phyloP scores from a whole-genome alignment of 2,888 invertebrate genomes.

The Eristalinus sepulchralis region DNA sequence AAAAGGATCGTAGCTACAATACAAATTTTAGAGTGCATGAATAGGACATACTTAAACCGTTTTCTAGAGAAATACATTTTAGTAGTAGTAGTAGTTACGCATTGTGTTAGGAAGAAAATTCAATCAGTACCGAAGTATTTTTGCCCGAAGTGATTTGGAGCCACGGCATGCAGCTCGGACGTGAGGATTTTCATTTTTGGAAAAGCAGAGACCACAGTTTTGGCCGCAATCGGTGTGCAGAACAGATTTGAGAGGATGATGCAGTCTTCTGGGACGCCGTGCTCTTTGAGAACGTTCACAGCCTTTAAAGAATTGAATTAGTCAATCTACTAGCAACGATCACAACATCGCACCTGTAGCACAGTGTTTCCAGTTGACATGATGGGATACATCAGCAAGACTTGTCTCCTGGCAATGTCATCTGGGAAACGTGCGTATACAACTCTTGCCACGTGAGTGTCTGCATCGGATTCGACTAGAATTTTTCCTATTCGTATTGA shows the following conservation, averaged over 20 bases:
- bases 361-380: constrained; percentile 99
- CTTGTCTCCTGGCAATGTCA: constrained; percentile 93
- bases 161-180: constrained; percentile 96
- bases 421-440: constrained; percentile 99
- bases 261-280: constrained; percentile 95
- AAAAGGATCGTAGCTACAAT: neutral
- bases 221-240: constrained; percentile 95
- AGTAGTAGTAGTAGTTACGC: constrained; percentile 19
- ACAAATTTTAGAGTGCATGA: constrained; percentile 17
- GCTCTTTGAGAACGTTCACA: constrained; percentile 95
- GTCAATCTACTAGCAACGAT: neutral
- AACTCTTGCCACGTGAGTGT: constrained; percentile 97
- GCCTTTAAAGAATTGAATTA: constrained; percentile 84
- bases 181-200: constrained; percentile 97
- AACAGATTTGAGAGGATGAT: constrained; percentile 99
- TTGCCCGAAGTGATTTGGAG: constrained; percentile 98
- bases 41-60: constrained; percentile 9
- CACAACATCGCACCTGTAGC: constrained; percentile 82
- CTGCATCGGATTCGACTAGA: constrained; percentile 96
- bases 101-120: constrained; percentile 55
- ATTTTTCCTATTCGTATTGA: constrained; percentile 99
- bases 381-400: constrained; percentile 98
- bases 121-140: constrained; percentile 99
- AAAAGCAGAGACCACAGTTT: constrained; percentile 91
- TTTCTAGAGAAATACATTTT: constrained; percentile 25